Conservation (phyloP, 2,888 invertebrate genomes). For the Stenodera caucasica region DNA sequence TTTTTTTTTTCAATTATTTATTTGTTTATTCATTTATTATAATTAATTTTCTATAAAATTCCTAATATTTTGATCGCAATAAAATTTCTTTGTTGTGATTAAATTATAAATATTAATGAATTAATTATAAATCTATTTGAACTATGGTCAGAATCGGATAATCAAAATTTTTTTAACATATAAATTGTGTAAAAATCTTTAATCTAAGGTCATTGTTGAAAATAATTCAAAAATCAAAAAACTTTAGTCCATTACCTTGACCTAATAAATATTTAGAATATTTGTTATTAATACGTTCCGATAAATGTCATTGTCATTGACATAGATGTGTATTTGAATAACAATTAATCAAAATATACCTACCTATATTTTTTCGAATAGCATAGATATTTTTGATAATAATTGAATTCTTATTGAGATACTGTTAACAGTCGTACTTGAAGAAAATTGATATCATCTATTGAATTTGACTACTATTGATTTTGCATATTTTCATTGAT, state of each 20-base stretch:
- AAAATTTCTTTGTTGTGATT: not conserved
- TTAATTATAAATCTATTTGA: conserved; percentile 17
- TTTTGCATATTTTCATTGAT: no score
- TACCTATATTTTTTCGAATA: no score
- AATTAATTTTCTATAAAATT: no score
- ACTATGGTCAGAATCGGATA: conserved; percentile 2
- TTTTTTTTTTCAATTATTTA: not conserved
- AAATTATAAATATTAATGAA: conserved; percentile 6
- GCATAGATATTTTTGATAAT: no score
- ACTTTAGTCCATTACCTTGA: not conserved
- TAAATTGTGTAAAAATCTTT: conserved; percentile 2
- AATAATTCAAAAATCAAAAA: not conserved
- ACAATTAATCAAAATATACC: no score
- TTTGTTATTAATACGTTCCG: not conserved
- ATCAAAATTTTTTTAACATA: not conserved
- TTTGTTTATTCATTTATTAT: no score
- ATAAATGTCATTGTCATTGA: not conserved
- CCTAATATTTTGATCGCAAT: not conserved
- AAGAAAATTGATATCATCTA: no score
- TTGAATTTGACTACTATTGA: no score
- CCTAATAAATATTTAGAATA: not conserved
- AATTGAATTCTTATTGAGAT: no score
- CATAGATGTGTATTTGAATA: no score
- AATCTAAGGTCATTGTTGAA: conserved; percentile 10
- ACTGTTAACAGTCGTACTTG: no score